phyloP scores from a whole-genome alignment of 2,113 vertebrate genomes.

The Sylvia atricapilla region DNA sequence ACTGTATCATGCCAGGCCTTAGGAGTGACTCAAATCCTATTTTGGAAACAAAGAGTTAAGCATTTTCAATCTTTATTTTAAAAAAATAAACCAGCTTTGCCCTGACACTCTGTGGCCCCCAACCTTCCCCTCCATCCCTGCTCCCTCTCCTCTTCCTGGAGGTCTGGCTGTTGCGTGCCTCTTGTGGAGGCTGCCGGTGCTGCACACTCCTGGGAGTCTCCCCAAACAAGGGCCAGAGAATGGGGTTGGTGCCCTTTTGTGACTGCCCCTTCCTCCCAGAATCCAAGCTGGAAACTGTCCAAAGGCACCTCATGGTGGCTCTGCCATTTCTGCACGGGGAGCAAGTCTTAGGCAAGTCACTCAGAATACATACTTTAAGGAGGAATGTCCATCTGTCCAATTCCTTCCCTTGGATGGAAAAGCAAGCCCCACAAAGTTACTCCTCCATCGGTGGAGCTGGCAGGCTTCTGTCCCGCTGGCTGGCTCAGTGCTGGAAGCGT shows the following conservation, averaged over 20 bases:
- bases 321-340: constrained; percentile 1
- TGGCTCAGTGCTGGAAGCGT: constrained; percentile 87
- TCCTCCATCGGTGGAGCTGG: background rate
- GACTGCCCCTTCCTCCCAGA: background rate
- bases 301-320: background rate
- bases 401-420: background rate
- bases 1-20: background rate
- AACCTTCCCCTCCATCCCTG: background rate
- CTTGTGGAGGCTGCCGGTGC: background rate
- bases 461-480: background rate
- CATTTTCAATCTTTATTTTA: constrained; percentile 63
- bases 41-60: constrained; percentile 3
- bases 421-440: background rate
- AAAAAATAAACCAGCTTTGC: constrained; percentile 50
- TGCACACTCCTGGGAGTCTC: background rate
- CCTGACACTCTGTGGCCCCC: background rate
- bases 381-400: background rate
- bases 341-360: constrained; percentile 3
- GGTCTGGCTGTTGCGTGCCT: accelerated
- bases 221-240: background rate
- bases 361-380: constrained; percentile 1
- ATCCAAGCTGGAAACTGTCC: background rate
- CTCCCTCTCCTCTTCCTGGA: background rate
- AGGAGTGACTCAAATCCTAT: background rate
- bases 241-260: background rate